These are phyloP conservation scores for Hippocampus zosterae DNA, from an alignment of 2,113 vertebrate species.

Conservation along the genomic window DNA sequence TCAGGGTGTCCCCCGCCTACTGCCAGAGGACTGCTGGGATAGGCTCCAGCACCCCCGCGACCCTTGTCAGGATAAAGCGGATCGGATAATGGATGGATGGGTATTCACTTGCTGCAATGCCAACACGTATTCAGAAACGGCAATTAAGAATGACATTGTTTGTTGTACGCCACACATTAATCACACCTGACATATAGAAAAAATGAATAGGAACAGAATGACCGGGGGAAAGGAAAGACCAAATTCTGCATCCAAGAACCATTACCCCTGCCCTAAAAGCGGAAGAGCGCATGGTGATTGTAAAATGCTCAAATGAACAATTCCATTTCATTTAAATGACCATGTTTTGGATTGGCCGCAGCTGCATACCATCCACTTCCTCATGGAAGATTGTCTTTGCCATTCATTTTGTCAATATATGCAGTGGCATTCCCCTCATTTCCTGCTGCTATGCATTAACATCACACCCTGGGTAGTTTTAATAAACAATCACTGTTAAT, in stretches of 20 bases:
- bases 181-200: conserved; percentile 35
- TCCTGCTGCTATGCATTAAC: conserved; percentile 50
- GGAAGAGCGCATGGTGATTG: conserved; percentile 40
- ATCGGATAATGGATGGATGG: too few relatives aligned
- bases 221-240: conserved; percentile 9
- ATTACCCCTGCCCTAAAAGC: conserved; percentile 18
- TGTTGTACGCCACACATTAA: conserved; percentile 38
- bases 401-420: conserved; percentile 58
- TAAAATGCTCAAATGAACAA: conserved; percentile 40
- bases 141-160: conserved; percentile 58
- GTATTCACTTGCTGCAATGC: conserved; percentile 6
- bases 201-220: conserved; percentile 14
- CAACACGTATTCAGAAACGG: conserved; percentile 56
- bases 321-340: conserved; percentile 41
- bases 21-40: too few relatives aligned
- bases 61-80: too few relatives aligned
- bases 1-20: too few relatives aligned
- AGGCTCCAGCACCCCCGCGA: too few relatives aligned
- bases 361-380: conserved; percentile 15
- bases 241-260: conserved; percentile 19
- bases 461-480: conserved; percentile 42
- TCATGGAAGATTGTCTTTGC: conserved; percentile 28
- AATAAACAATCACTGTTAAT: conserved; percentile 54
- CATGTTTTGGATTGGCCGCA: conserved; percentile 22
- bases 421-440: conserved; percentile 62